Conservation (phyloP, 2,113 vertebrate species). For the Daboia siamensis region DNA sequence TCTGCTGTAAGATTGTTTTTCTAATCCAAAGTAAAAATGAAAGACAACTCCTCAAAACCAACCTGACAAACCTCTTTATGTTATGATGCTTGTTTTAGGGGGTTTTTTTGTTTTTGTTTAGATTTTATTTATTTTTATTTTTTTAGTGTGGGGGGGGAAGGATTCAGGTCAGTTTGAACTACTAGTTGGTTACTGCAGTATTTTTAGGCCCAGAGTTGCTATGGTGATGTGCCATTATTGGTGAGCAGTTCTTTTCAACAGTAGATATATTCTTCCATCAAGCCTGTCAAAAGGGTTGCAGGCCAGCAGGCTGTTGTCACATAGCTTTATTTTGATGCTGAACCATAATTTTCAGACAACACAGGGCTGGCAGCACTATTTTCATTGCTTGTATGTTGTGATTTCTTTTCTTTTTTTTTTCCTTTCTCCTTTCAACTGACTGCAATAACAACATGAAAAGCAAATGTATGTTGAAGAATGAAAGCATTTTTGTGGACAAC, state of each 20-base stretch:
- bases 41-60: not conserved
- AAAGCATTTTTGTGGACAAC: constrained; percentile 1
- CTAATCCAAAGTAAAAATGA: not conserved
- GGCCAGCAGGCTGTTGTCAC: constrained; percentile 14
- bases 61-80: not conserved
- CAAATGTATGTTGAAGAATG: not conserved
- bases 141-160: not conserved
- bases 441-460: not conserved
- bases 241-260: constrained; percentile 28
- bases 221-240: constrained; percentile 37
- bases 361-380: not conserved
- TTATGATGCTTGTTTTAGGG: not conserved
- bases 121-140: not conserved
- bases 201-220: constrained; percentile 23
- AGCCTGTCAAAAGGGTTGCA: constrained; percentile 31
- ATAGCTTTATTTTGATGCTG: not conserved
- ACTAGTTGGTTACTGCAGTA: not conserved
- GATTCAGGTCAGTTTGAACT: constrained; percentile 10
- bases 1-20: constrained; percentile 7
- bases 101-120: not conserved
- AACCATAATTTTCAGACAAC: constrained; percentile 6
- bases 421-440: not conserved
- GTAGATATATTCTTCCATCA: constrained; percentile 30
- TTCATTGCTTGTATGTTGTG: not conserved
- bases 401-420: not conserved